Base-by-base conservation (phyloP, 2,888 invertebrate genomes). In the Ophraella communa region DNA sequence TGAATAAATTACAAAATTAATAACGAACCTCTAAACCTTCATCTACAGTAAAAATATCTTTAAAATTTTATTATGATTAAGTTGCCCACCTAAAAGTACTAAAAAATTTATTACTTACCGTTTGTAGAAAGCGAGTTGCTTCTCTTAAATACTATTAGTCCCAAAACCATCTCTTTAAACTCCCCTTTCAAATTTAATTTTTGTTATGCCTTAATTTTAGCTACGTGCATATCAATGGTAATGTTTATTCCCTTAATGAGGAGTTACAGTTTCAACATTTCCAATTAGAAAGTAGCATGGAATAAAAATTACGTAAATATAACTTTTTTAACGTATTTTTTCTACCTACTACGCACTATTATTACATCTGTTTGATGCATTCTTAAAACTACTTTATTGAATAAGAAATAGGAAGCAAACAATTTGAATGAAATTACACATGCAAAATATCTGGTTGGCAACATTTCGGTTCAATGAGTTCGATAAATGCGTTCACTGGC, bases 401-500 rank as follows among this genome's bases (percentile, higher is more conserved):
- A 20, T 4, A n/a, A 20, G 20, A 4, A 52, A 52, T 18, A 52
- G 52, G 52, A 52, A 52, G 27, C 7, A 11, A 30, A n/a, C 10
- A 52, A 33, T 52, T 52, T n/a, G 33, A 47, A 45, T 33, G 20
- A 47, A 39, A 45, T 57, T 21, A 17, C 33, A 33, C 24, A 47
- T 57, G 47, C 57, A 45, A 56, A 56, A 44, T 56, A 56, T 56
- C 58, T 39, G 23, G 24, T 59, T 7, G 39, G 24, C 14, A 17
- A 42, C 42, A 59, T 27, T 59, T 52, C 59, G 30, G 59, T 59
- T 52, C 59, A 59, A 20, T 59, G 59, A 18, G 27, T 59, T 20
- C 52, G 45, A 59, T 59, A 59, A 60, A 61, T 51, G 52, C 51
- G 45, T 56, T 64, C 47, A 24, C 49, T 54, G 42, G 42, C 33